Evolutionary conservation across 2,888 invertebrate genomes (phyloP).

Genomic region (Thyatira batis): DNA sequence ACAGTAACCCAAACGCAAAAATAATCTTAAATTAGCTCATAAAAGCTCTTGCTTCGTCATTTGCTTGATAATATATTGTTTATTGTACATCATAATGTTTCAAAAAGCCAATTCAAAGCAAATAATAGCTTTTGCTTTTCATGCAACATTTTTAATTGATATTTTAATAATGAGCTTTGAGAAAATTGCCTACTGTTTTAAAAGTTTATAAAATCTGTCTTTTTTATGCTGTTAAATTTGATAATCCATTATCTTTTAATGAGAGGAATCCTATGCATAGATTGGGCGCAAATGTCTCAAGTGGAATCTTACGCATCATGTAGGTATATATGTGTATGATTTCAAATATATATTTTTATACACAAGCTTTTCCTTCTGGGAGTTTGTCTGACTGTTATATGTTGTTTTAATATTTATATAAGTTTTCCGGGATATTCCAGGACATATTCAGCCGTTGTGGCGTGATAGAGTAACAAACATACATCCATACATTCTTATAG

Average conservation of each 20-base stretch:
- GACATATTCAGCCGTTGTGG: too few relatives aligned
- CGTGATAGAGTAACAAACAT: too few relatives aligned
- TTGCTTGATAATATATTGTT: neutral
- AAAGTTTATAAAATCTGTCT: neutral
- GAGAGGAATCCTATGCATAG: neutral
- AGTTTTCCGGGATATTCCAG: too few relatives aligned
- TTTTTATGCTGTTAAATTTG: neutral
- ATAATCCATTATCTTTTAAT: neutral
- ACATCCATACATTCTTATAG: too few relatives aligned
- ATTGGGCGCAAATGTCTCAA: too few relatives aligned
- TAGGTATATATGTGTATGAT: too few relatives aligned
- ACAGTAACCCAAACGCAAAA: slow-evolving; percentile 10
- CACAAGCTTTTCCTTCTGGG: too few relatives aligned
- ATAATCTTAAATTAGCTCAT: slow-evolving; percentile 25
- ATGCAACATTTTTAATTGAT: slow-evolving; percentile 28
- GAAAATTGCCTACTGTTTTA: neutral
- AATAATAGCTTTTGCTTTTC: slow-evolving; percentile 29
- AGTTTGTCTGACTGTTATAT: too few relatives aligned
- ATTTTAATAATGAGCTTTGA: neutral
- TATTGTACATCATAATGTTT: slow-evolving; percentile 9
- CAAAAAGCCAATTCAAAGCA: slow-evolving; percentile 48
- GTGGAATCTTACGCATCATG: too few relatives aligned
- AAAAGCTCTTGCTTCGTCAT: slow-evolving; percentile 18
- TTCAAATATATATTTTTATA: too few relatives aligned
- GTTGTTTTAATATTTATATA: too few relatives aligned